Base-by-base conservation (phyloP, 1,140 invertebrate genomes). In the Monomorium pharaonis region DNA sequence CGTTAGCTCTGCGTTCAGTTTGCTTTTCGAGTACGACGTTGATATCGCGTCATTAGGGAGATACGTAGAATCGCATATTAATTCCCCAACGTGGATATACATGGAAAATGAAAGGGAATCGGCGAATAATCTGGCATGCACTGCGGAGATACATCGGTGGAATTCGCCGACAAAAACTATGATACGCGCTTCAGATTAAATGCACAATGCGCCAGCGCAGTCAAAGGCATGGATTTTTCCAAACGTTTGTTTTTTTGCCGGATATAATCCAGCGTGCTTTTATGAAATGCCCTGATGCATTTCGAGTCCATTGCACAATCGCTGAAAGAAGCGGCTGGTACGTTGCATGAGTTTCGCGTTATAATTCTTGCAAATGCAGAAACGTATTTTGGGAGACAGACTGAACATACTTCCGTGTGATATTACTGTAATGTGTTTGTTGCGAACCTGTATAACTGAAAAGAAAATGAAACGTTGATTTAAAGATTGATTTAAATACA, bases 21-120 rank as follows among this genome's bases (percentile, higher is more conserved):
- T 44, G 42, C 51, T 51, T 80, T 83, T 76, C 67, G 47, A 88
- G 49, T 75, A 89, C 49, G 47, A 69, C 27, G 58, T 74, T 44
- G 84, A 89, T 70, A 76, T 65, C 24, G 69, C 76, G 54, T 63
- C 69, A 77, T 78, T 81, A 86, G 54, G 47, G 12, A 78, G 63
- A 18, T 63, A 72, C 30, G 27, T 42, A 44, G 56, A 51, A 51
- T 65, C 27, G 47, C 72, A 80, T 89, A 91, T 91, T 85, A 89
- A 91, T 91, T 88, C 77, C 44, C 37, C 51, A 33, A 67, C 33
- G 33, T 60, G 63, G 49, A 75, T 44, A 21, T 47, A 67, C 42
- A 77, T 58, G n/a, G 54, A 74, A 83, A 89, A 88, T 89, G 88
- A 89, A 90, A 91, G 72, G 30, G 30, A 81, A 90, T 88, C 80